Percentiles rank a stretch among this genome's conserved stretches.
These are phyloP conservation scores for Callocephalon fimbriatum DNA, from an alignment of 2,113 vertebrate species.

Conservation along the genomic window DNA sequence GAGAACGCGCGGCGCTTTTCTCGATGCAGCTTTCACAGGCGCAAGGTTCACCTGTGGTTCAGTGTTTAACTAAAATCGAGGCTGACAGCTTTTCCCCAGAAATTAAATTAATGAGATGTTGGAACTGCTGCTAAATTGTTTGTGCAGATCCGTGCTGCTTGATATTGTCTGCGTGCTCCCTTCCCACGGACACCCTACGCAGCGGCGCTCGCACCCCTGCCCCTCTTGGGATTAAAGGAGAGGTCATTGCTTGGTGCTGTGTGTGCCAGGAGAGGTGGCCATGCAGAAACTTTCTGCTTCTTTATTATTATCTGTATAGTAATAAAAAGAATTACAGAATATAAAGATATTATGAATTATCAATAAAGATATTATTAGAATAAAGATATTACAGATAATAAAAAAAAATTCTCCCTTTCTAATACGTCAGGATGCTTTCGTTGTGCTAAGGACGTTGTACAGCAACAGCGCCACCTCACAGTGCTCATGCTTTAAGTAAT, in stretches of 20 bases:
- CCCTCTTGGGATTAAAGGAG: neutral
- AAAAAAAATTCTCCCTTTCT: neutral
- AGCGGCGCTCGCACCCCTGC: fast-evolving
- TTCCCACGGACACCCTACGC: neutral
- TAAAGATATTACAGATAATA: neutral
- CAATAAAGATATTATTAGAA: neutral
- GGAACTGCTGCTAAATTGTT: neutral
- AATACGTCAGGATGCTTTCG: neutral
- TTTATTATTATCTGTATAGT: neutral
- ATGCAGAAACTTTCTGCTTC: neutral
- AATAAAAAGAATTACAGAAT: neutral
- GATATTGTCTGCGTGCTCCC: neutral
- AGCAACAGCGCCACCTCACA: neutral
- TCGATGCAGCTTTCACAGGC: neutral
- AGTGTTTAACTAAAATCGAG: conserved; percentile 13
- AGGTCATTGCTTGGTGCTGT: neutral
- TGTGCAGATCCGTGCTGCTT: neutral
- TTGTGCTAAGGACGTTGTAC: neutral
- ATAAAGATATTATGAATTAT: neutral
- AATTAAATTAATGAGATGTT: conserved; percentile 60
- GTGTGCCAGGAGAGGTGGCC: neutral
- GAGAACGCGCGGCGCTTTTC: fast-evolving
- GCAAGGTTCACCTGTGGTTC: conserved; percentile 34
- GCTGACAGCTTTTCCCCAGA: conserved; percentile 50
- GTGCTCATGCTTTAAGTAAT: fast-evolving